Evolutionary conservation across 2,797 vertebrate genomes (phyloP).

Genomic region (Arnoldichthys spilopterus): DNA sequence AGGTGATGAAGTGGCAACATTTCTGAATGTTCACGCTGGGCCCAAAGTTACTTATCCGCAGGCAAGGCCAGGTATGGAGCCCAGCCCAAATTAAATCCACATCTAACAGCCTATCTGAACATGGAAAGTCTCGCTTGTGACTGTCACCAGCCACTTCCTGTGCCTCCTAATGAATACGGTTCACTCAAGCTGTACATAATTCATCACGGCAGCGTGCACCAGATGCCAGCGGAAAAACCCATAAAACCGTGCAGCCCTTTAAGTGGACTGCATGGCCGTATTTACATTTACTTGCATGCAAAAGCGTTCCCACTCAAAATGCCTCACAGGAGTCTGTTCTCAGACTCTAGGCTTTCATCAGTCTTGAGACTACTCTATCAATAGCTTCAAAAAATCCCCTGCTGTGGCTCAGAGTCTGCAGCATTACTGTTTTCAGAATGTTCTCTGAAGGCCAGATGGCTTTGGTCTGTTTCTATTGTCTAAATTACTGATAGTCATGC

Average conservation of each 20-base stretch:
- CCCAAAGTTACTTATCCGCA: neutral
- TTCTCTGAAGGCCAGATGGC: neutral
- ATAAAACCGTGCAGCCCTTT: conserved; percentile 73
- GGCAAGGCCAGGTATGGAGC: conserved; percentile 25
- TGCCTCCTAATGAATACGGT: conserved; percentile 72
- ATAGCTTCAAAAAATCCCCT: neutral
- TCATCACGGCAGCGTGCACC: conserved; percentile 71
- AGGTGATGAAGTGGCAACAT: too few relatives aligned
- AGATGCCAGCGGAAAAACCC: conserved; percentile 79
- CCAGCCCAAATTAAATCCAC: conserved; percentile 46
- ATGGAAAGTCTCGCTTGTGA: conserved; percentile 47
- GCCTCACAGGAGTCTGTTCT: conserved; percentile 15
- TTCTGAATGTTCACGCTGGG: neutral
- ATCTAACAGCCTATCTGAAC: conserved; percentile 47
- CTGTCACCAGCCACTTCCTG: conserved; percentile 73
- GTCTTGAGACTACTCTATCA: conserved; percentile 8
- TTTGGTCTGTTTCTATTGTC: conserved; percentile 11
- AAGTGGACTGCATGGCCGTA: conserved; percentile 70
- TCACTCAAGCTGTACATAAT: conserved; percentile 78
- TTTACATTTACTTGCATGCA: conserved; percentile 51
- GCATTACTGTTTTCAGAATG: neutral
- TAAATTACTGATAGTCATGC: neutral
- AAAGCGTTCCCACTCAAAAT: conserved; percentile 7
- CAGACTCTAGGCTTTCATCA: conserved; percentile 30
- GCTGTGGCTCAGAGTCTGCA: neutral